Evolutionary conservation across 2,113 vertebrate species (phyloP).

Genomic region (Cyprinus carpio): DNA sequence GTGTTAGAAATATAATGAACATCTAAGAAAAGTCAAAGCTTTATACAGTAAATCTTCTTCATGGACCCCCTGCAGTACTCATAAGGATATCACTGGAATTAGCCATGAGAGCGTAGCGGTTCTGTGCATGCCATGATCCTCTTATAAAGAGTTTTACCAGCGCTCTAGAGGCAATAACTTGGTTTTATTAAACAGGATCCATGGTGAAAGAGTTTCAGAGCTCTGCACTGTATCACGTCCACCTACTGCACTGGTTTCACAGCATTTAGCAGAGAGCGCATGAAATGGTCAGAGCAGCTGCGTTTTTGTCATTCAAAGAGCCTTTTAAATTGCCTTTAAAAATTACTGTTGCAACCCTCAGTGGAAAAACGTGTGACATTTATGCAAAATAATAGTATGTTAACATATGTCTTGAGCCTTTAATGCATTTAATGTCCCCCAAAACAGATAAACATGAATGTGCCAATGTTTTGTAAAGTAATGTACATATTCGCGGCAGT

Average conservation of each 20-base stretch:
- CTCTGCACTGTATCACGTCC: slow-evolving; percentile 27
- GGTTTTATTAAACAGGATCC: slow-evolving; percentile 45
- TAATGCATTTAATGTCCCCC: background rate
- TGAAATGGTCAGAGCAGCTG: background rate
- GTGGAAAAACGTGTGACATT: no score
- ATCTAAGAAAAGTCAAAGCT: background rate
- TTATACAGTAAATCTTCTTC: background rate
- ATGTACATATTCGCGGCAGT: background rate
- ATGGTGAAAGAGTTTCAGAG: slow-evolving; percentile 38
- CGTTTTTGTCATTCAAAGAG: background rate
- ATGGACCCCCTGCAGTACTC: background rate
- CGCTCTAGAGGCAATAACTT: slow-evolving; percentile 39
- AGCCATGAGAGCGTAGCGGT: slow-evolving; percentile 10
- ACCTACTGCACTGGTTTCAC: slow-evolving; percentile 34
- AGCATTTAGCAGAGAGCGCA: slow-evolving; percentile 25
- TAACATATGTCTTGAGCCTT: background rate
- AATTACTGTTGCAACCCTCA: no score
- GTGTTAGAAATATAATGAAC: background rate
- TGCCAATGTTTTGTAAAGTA: background rate
- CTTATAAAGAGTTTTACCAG: slow-evolving; percentile 46
- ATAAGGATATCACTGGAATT: background rate
- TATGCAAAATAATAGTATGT: no score
- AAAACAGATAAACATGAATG: background rate
- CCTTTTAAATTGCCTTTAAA: background rate
- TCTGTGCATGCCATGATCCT: slow-evolving; percentile 34